Evolutionary conservation across 1,140 invertebrate genomes (phyloP).

Genomic region (Orius insidiosus): DNA sequence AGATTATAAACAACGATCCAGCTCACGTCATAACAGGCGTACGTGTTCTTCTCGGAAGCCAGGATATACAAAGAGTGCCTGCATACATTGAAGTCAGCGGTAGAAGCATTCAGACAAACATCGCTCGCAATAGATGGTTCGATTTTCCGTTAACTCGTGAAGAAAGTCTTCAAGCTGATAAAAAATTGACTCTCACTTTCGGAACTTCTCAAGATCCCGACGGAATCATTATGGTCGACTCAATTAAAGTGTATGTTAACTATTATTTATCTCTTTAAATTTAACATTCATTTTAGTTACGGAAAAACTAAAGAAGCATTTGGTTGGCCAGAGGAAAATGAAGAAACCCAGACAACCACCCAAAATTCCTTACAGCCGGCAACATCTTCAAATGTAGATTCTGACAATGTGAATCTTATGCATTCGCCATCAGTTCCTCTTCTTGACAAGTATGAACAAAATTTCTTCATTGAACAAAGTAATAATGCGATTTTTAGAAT

Average conservation of each 20-base stretch:
- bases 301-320: constrained; percentile 91
- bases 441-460: constrained; percentile 36
- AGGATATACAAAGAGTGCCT: constrained; percentile 70
- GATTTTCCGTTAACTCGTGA: constrained; percentile 88
- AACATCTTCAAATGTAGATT: constrained; percentile 15
- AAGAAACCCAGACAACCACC: constrained; percentile 52
- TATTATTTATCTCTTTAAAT: no score
- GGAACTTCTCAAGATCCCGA: constrained; percentile 78
- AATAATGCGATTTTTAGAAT: constrained; percentile 24
- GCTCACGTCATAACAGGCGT: constrained; percentile 76
- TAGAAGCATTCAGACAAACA: constrained; percentile 53
- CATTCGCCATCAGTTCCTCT: constrained; percentile 21
- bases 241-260: constrained; percentile 73
- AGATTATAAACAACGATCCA: constrained; percentile 74
- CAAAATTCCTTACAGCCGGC: constrained; percentile 28
- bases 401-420: no score
- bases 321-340: constrained; percentile 91
- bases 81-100: constrained; percentile 61
- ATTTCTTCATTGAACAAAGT: background rate
- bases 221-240: constrained; percentile 81
- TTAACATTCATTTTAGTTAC: no score
- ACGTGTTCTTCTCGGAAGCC: constrained; percentile 67
- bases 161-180: constrained; percentile 84
- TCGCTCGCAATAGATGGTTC: constrained; percentile 79
- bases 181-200: constrained; percentile 77